A percentile compares a stretch with the other conserved stretches of the same genome.
These are phyloP conservation scores for Xiphydria camelus DNA, from an alignment of 2,888 invertebrate genomes.

Conservation along the genomic window DNA sequence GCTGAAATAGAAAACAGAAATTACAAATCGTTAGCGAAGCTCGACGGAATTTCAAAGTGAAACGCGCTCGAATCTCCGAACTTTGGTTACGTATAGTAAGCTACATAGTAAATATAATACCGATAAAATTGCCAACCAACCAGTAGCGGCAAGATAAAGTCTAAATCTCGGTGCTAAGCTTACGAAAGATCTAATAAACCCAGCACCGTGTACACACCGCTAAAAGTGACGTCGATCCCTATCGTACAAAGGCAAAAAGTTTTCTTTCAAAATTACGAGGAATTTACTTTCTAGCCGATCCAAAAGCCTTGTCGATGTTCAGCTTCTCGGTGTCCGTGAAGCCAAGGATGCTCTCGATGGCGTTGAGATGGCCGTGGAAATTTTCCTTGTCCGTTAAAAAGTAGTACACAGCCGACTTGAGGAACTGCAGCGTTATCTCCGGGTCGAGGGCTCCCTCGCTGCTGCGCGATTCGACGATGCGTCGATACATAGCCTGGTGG, in stretches of 20 bases:
- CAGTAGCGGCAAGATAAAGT: slow-evolving; percentile 23
- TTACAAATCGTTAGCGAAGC: too few relatives aligned
- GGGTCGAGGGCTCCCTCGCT: slow-evolving; percentile 78
- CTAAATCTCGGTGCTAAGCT: slow-evolving; percentile 6
- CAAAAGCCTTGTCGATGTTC: slow-evolving; percentile 69
- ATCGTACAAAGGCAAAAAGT: background rate
- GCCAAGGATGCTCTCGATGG: slow-evolving; percentile 89
- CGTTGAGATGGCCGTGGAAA: slow-evolving; percentile 83
- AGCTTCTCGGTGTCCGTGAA: slow-evolving; percentile 81
- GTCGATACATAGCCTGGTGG: slow-evolving; percentile 83
- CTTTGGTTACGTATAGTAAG: background rate
- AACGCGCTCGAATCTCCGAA: slow-evolving; percentile 2
- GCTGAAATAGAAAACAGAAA: too few relatives aligned
- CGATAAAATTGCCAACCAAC: slow-evolving; percentile 28
- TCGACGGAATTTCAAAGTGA: too few relatives aligned
- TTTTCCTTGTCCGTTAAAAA: slow-evolving; percentile 89
- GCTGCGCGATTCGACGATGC: slow-evolving; percentile 77
- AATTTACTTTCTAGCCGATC: slow-evolving; percentile 48
- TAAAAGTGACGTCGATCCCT: background rate
- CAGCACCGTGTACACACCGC: background rate
- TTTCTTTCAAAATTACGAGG: too few relatives aligned
- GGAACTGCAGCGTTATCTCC: slow-evolving; percentile 88
- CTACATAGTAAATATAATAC: slow-evolving; percentile 16
- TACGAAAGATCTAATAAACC: background rate
- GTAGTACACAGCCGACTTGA: slow-evolving; percentile 91